A percentile compares a stretch with the other conserved stretches of the same genome.
Conservation (phyloP, 1,140 invertebrate species). For the Atta colombica region DNA sequence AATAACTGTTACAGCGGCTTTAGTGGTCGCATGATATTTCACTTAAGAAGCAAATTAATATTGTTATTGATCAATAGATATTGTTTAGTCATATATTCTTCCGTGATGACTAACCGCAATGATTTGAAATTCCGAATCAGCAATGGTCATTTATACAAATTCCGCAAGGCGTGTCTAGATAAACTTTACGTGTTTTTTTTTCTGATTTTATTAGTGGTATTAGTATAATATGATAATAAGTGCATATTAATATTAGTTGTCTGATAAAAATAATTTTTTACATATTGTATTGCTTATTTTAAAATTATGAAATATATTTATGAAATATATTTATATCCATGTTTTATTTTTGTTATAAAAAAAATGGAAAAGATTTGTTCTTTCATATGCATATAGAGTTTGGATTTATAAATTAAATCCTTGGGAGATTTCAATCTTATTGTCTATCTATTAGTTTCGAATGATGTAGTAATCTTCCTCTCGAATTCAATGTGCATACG, state of each 20-base stretch:
- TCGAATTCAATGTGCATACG: slow-evolving; percentile 51
- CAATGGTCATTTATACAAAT: slow-evolving; percentile 5
- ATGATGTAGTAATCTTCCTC: slow-evolving; percentile 8
- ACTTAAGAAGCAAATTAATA: slow-evolving; percentile 20
- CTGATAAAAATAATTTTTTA: slow-evolving; percentile 2
- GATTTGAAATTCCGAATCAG: slow-evolving; percentile 36
- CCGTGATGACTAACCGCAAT: slow-evolving; percentile 2
- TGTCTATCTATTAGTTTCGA: background rate
- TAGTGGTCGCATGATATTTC: no score
- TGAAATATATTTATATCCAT: background rate
- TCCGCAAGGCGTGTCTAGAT: slow-evolving; percentile 14
- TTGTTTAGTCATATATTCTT: background rate
- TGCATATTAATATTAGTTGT: background rate
- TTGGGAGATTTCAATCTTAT: slow-evolving; percentile 1
- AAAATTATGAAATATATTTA: background rate
- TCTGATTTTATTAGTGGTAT: background rate
- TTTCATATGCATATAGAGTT: background rate
- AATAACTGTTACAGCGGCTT: background rate
- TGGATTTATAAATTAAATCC: slow-evolving; percentile 13
- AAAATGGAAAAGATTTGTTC: background rate
- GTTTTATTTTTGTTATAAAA: background rate
- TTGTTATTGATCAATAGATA: background rate
- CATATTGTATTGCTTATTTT: background rate
- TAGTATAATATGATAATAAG: background rate
- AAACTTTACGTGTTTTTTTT: background rate